A percentile compares a stretch with the other conserved stretches of the same genome.
phyloP scores from a whole-genome alignment of 2,888 invertebrate genomes.

The Cheilosia urbana region DNA sequence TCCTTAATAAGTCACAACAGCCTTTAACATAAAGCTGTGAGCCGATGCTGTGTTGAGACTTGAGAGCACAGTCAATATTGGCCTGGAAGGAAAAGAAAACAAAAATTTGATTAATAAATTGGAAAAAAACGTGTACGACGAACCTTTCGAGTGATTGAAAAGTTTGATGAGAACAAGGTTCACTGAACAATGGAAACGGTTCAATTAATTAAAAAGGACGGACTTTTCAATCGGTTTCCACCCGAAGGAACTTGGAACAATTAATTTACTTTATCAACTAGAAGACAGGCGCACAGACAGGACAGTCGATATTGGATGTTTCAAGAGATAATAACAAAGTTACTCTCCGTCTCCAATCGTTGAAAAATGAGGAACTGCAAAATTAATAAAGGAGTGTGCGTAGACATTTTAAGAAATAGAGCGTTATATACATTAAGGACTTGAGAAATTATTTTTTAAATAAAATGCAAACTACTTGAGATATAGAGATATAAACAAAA shows the following conservation, averaged over 20 bases:
- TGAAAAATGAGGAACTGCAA: not conserved
- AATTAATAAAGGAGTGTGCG: not conserved
- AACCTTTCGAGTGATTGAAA: slow-evolving; percentile 29
- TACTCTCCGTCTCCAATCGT: slow-evolving; percentile 4
- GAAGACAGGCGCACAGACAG: not conserved
- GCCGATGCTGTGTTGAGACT: not conserved
- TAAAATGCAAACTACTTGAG: no score
- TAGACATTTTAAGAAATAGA: no score
- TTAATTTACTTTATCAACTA: slow-evolving; percentile 12
- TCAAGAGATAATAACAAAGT: slow-evolving; percentile 39
- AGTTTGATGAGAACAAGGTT: slow-evolving; percentile 35
- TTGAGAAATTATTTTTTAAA: no score
- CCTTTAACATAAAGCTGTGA: not conserved
- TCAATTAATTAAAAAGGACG: slow-evolving; percentile 33
- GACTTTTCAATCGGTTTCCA: not conserved
- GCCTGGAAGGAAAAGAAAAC: slow-evolving; percentile 23
- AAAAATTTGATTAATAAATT: slow-evolving; percentile 26
- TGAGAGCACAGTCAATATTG: slow-evolving; percentile 11
- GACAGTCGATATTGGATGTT: not conserved
- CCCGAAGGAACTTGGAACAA: not conserved
- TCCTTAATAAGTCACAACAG: not conserved
- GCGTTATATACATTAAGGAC: no score
- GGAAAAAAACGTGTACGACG: not conserved
- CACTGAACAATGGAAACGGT: slow-evolving; percentile 25
- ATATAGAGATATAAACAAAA: no score